A percentile compares a stretch with the other conserved stretches of the same genome.
phyloP scores from a whole-genome alignment of 2,113 vertebrate species.

The Microtus ochrogaster region DNA sequence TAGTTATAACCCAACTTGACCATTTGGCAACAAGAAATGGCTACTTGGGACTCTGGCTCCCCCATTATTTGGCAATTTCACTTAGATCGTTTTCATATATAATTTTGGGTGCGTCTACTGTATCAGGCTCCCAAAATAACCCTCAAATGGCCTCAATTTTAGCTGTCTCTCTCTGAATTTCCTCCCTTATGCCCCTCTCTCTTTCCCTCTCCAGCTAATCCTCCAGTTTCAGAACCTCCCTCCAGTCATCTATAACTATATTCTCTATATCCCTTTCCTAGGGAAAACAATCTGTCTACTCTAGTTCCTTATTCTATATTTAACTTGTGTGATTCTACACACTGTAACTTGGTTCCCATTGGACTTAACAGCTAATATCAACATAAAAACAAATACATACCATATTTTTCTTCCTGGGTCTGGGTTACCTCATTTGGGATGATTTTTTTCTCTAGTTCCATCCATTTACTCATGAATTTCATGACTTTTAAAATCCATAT shows the following conservation, averaged over 20 bases:
- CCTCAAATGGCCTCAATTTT: not conserved
- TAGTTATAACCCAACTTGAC: not conserved
- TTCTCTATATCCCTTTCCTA: not conserved
- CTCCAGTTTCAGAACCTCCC: not conserved
- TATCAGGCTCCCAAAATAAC: not conserved
- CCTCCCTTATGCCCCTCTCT: not conserved
- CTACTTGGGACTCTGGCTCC: not conserved
- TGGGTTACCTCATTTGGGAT: not conserved
- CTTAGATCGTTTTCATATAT: not conserved
- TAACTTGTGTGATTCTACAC: not conserved
- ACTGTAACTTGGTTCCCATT: not conserved
- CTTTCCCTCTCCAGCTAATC: not conserved
- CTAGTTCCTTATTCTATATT: not conserved
- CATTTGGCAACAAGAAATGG: not conserved
- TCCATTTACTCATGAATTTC: not conserved
- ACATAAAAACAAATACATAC: not conserved
- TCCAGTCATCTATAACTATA: not conserved
- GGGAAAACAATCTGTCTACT: not conserved
- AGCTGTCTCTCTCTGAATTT: not conserved
- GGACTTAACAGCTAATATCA: not conserved
- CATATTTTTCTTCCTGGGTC: not conserved
- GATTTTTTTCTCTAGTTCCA: not conserved
- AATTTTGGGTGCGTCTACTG: not conserved
- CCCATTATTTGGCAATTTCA: not conserved
- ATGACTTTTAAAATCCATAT: not conserved